Percentiles rank a stretch among this genome's conserved stretches.
These are phyloP conservation scores for Adoxophyes honmai DNA, from an alignment of 1,140 invertebrate genomes.

Conservation along the genomic window DNA sequence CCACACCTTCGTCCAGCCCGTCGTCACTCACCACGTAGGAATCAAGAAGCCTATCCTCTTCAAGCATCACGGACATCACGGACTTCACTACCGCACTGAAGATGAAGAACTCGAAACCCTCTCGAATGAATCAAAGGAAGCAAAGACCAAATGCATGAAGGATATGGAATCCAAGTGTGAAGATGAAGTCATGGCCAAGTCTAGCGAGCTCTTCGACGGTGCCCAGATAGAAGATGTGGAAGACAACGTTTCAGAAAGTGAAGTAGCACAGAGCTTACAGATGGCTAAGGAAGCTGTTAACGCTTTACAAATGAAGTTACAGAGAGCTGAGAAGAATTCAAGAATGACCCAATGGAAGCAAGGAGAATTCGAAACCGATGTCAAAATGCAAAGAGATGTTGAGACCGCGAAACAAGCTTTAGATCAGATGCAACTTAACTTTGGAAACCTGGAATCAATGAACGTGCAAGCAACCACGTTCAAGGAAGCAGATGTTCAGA, in stretches of 20 bases:
- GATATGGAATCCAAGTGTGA: constrained; percentile 7
- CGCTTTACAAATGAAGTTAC: constrained; percentile 50
- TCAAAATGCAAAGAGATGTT: constrained; percentile 44
- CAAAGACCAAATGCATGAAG: constrained; percentile 6
- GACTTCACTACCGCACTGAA: neutral
- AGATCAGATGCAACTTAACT: constrained; percentile 44
- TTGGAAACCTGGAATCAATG: constrained; percentile 46
- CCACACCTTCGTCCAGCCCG: constrained; percentile 4
- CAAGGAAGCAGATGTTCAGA: constrained; percentile 25
- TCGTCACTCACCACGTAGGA: neutral
- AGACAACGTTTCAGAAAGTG: constrained; percentile 35
- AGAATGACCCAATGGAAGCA: constrained; percentile 26
- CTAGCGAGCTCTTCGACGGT: neutral
- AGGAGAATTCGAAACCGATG: constrained; percentile 27
- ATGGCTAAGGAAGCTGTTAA: constrained; percentile 64
- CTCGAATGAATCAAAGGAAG: constrained; percentile 3
- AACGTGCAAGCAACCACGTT: constrained; percentile 25
- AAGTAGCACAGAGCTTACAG: constrained; percentile 53
- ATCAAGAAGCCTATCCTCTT: neutral
- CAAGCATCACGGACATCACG: neutral
- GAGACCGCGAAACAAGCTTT: constrained; percentile 46
- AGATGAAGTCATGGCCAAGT: neutral
- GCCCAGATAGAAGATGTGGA: constrained; percentile 19
- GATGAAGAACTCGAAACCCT: neutral
- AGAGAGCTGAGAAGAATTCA: constrained; percentile 40